These are phyloP conservation scores for Gallirallus australis DNA, from an alignment of 2,797 vertebrate genomes.

Conservation along the genomic window DNA sequence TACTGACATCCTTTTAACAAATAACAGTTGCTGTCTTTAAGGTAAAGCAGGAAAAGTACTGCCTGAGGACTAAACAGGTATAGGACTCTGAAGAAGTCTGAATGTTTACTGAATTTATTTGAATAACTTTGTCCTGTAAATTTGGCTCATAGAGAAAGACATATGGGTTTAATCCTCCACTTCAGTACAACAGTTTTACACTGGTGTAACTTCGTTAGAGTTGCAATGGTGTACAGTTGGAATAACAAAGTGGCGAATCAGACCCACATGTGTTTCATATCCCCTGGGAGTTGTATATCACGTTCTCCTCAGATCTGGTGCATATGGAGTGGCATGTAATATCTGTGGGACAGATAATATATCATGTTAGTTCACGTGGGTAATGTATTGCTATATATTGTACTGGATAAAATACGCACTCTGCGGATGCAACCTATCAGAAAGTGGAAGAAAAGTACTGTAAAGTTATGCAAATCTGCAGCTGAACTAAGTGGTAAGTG, in stretches of 20 bases:
- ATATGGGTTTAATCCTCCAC: slow-evolving; percentile 66
- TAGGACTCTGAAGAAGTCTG: background rate
- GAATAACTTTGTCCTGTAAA: slow-evolving; percentile 30
- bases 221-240: slow-evolving; percentile 41
- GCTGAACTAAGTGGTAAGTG: background rate
- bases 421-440: background rate
- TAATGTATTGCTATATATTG: background rate
- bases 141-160: slow-evolving; percentile 34
- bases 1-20: background rate
- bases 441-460: background rate
- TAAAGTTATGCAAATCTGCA: background rate
- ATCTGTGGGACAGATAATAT: background rate
- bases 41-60: background rate
- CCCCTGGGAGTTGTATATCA: background rate
- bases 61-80: background rate
- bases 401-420: background rate
- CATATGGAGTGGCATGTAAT: background rate
- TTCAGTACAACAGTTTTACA: slow-evolving; percentile 50
- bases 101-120: slow-evolving; percentile 30
- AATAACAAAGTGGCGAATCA: slow-evolving; percentile 60
- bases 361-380: background rate
- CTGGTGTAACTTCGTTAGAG: slow-evolving; percentile 55
- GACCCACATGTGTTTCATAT: slow-evolving; percentile 66
- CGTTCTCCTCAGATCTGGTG: background rate
- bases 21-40: background rate